Percentiles rank a stretch among this genome's conserved stretches.
These are phyloP conservation scores for Lepus townsendii DNA, from an alignment of 2,797 vertebrate genomes.

Conservation along the genomic window DNA sequence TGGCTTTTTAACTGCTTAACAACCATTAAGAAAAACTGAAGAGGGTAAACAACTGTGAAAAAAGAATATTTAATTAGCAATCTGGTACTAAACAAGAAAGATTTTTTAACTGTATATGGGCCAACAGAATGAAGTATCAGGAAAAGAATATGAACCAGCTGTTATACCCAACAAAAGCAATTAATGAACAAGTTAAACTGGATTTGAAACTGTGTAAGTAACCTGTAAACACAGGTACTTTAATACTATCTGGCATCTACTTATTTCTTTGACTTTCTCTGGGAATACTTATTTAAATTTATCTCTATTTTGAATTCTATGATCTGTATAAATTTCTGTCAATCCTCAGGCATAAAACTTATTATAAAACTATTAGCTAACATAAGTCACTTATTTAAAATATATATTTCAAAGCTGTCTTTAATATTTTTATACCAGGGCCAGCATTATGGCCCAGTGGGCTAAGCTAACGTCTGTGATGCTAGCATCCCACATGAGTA, in stretches of 20 bases:
- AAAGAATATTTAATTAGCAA: conserved; percentile 18
- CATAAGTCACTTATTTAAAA: not conserved
- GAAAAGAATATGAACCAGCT: not conserved
- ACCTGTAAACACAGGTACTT: conserved; percentile 2
- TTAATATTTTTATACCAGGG: conserved; percentile 16
- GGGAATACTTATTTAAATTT: conserved; percentile 19
- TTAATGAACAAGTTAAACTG: not conserved
- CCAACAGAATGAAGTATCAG: not conserved
- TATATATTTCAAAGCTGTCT: not conserved
- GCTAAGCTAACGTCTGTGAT: no score
- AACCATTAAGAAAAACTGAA: not conserved
- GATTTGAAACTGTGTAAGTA: not conserved
- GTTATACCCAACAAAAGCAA: not conserved
- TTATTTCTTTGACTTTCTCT: conserved; percentile 16
- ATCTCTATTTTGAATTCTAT: not conserved
- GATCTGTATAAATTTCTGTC: not conserved
- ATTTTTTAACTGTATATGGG: not conserved
- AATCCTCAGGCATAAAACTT: conserved; percentile 5
- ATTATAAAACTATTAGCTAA: conserved; percentile 21
- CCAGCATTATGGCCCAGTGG: no score
- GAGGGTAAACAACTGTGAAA: not conserved
- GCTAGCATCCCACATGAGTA: no score
- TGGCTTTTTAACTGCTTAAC: not conserved
- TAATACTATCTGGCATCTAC: conserved; percentile 2
- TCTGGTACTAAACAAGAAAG: conserved; percentile 5